Evolutionary conservation across 2,113 vertebrate species (phyloP), one percentile per base, ranked within the genome.

Genomic region (Rhodinocichla rosea): DNA sequence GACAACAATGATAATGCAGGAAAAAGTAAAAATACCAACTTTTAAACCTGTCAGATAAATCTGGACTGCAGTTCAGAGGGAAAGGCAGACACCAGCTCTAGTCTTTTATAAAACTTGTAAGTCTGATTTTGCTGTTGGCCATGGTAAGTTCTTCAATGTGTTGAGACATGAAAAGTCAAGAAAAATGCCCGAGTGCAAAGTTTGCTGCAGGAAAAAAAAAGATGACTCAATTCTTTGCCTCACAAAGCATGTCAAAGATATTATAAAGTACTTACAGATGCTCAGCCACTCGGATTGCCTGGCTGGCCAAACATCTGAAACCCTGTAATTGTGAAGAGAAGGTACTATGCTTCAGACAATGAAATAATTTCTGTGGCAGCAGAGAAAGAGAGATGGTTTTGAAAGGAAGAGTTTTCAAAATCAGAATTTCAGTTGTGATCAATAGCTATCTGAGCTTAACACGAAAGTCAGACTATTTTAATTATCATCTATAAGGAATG

Each of bases 281-380:
- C 87, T 96, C 85, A 96, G 89, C 70, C 94, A 63, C 83, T 94
- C 15, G 7, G 28, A 37, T 42, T 95, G 95, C 95, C 95, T 89
- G 92, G 80, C 24, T 94, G 96, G 94, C 93, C 92, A 80, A 95
- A 97, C 92, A 91, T 96, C 94, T 97, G 96, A 97, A 95, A 89
- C 56, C 83, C 90, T 85, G 79, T 77, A 91, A 91, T 91, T 97
- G 2, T 70, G 68, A 79, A 49, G 82, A 74, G 89, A 90, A 94
- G 95, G 92, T 90, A 68, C 78, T 77, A 3, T 13, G 68, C 87
- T 90, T 62, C 92, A 93, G 45, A 95, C 57, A 87, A 69, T 30
- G n/a, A 82, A 90, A 86, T 47, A 18, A 86, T 82, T 92, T 86
- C 91, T 91, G 94, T 84, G 71, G 92, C 85, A 93, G 63, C 42